Evolutionary conservation across 2,888 invertebrate genomes (phyloP), one percentile per base, ranked within the genome.

Genomic region (Anticlea derivata): DNA sequence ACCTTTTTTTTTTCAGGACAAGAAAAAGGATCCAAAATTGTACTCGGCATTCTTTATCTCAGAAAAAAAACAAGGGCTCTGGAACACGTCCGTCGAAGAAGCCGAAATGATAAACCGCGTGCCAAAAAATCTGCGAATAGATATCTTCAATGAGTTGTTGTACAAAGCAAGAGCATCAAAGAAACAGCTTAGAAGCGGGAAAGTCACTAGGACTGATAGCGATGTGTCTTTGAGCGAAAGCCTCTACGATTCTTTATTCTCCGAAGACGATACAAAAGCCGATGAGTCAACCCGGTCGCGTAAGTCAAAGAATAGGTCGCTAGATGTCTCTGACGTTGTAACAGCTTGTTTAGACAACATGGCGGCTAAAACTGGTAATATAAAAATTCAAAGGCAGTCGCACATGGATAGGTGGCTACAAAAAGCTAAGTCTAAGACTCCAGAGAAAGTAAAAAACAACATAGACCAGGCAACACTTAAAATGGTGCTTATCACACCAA

Each of bases 71-170:
- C 83, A 88, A 61, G 66, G 83, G 1, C 91, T 92, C 45, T 97
- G 97, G 96, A 88, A 92, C 24, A 83, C 91, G 34, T 96, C 96
- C 0, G 93, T 96, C 0, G 88, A 92, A n/a, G 96, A 96, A 83
- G 96, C 96, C 0, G 94, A 94, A 66, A 86, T 85, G 40, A 86
- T 96, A 5, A 78, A 93, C 2, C 71, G 84, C 7, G 89, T 93
- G 69, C 88, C 92, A 7, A 85, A 92, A 49, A 78, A 92, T 30
- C 80, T 93, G n/a, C 90, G 94, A 55, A 84, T 93, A 31, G 87
- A 92, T 31, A 83, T 88, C 47, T 91, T 93, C 50, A 73, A 81
- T 46, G 81, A 83, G 5, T 79, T 88, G 76, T 64, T 88, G 4
- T 63, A 67, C 50, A 80, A 78, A 43, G 55, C 67, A 1, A 74